A percentile compares a stretch with the other conserved stretches of the same genome.
These are phyloP conservation scores for Diorhabda carinulata DNA, from an alignment of 1,140 invertebrate genomes.

Conservation along the genomic window DNA sequence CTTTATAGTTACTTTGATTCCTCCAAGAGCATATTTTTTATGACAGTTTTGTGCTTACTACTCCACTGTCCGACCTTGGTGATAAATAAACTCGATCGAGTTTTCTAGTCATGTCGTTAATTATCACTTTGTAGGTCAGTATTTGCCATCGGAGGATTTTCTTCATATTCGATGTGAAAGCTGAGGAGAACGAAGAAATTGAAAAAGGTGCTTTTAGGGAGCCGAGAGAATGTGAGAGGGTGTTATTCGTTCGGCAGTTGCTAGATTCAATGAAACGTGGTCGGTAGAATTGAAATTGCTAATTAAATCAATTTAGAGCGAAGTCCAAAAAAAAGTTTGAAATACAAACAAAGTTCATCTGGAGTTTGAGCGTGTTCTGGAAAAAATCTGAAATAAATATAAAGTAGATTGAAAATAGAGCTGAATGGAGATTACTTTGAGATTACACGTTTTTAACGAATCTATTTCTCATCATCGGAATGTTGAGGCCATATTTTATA, in stretches of 20 bases:
- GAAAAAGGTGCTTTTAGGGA: background rate
- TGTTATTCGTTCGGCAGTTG: background rate
- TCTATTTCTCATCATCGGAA: too few species aligned
- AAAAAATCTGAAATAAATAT: constrained; percentile 3
- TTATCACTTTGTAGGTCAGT: constrained; percentile 15
- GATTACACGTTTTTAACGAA: too few species aligned
- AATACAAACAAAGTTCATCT: background rate
- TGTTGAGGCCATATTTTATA: too few species aligned
- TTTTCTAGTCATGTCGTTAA: constrained; percentile 21
- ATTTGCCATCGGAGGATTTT: constrained; percentile 5
- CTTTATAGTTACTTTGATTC: too few species aligned
- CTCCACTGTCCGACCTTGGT: background rate
- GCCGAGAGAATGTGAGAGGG: background rate
- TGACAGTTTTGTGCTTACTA: background rate
- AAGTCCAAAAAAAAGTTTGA: background rate
- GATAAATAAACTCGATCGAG: constrained; percentile 5
- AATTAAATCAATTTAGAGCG: background rate
- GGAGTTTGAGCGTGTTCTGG: background rate
- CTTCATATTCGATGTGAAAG: constrained; percentile 14
- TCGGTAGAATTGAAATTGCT: background rate
- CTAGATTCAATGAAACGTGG: background rate
- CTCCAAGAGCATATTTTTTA: too few species aligned
- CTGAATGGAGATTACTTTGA: too few species aligned
- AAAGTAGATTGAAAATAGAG: background rate
- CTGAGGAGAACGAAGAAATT: background rate